Percentiles rank a stretch among this genome's conserved stretches.
Evolutionary conservation across 2,888 invertebrate genomes (phyloP).

Genomic region (Mythimna loreyi): DNA sequence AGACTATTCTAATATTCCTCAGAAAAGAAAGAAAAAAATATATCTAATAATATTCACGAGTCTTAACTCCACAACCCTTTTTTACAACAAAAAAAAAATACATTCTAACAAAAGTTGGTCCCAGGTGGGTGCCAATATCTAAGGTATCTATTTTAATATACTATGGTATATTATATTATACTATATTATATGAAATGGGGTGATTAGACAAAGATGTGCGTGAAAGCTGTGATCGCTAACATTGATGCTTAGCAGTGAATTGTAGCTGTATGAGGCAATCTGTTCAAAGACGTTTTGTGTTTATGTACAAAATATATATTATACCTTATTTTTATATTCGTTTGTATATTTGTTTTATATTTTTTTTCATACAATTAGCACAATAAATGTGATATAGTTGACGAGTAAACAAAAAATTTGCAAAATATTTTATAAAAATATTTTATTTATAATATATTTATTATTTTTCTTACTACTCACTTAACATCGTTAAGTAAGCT

Average conservation of each 20-base stretch:
- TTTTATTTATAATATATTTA: not conserved
- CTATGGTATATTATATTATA: slow-evolving; percentile 40
- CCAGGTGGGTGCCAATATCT: slow-evolving; percentile 50
- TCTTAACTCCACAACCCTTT: slow-evolving; percentile 90
- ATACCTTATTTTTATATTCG: not conserved
- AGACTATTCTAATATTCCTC: slow-evolving; percentile 33
- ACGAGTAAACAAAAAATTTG: not conserved
- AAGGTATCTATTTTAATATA: slow-evolving; percentile 52
- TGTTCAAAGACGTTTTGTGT: slow-evolving; percentile 43
- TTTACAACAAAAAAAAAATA: slow-evolving; percentile 59
- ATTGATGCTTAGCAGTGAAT: slow-evolving; percentile 63
- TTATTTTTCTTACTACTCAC: not conserved
- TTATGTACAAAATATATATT: not conserved
- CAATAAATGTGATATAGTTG: not conserved
- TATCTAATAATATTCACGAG: slow-evolving; percentile 68
- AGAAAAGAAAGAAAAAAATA: slow-evolving; percentile 36
- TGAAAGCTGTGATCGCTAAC: slow-evolving; percentile 68
- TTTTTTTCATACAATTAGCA: no score
- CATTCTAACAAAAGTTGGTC: slow-evolving; percentile 36
- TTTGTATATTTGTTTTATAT: not conserved
- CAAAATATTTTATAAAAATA: not conserved
- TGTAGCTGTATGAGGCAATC: slow-evolving; percentile 40
- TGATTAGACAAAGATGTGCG: slow-evolving; percentile 64
- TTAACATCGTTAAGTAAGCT: not conserved
- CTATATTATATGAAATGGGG: slow-evolving; percentile 61